Conservation (phyloP, 2,888 invertebrate genomes). For the Cephonodes hylas region DNA sequence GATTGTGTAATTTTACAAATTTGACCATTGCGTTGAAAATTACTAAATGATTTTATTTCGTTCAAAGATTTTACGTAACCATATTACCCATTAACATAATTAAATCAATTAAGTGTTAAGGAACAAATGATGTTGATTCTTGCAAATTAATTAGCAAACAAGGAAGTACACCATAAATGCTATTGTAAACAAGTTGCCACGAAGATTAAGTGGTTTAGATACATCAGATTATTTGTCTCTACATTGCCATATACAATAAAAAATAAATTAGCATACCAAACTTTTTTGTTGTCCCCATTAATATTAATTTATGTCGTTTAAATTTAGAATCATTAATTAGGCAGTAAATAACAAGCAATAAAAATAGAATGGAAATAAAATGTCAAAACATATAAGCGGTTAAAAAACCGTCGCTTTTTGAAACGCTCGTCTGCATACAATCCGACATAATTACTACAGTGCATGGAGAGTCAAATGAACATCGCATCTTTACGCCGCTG, state of each 20-base stretch:
- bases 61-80: too few relatives aligned
- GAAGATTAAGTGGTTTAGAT: background rate
- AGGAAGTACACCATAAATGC: background rate
- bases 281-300: too few relatives aligned
- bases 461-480: constrained; percentile 60
- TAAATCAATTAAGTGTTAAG: background rate
- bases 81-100: too few relatives aligned
- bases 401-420: background rate
- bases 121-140: background rate
- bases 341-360: too few relatives aligned
- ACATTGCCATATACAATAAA: background rate
- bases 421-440: constrained; percentile 40
- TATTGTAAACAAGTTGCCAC: background rate
- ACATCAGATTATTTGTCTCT: background rate
- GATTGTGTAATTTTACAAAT: too few relatives aligned
- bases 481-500: constrained; percentile 60
- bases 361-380: too few relatives aligned
- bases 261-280: too few relatives aligned
- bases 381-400: background rate
- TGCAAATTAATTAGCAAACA: background rate
- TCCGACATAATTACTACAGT: constrained; percentile 49
- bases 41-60: too few relatives aligned
- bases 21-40: too few relatives aligned
- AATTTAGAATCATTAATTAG: too few relatives aligned
- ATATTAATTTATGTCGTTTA: too few relatives aligned